Conservation (phyloP, 2,797 vertebrate species). For the Scleropages formosus region DNA sequence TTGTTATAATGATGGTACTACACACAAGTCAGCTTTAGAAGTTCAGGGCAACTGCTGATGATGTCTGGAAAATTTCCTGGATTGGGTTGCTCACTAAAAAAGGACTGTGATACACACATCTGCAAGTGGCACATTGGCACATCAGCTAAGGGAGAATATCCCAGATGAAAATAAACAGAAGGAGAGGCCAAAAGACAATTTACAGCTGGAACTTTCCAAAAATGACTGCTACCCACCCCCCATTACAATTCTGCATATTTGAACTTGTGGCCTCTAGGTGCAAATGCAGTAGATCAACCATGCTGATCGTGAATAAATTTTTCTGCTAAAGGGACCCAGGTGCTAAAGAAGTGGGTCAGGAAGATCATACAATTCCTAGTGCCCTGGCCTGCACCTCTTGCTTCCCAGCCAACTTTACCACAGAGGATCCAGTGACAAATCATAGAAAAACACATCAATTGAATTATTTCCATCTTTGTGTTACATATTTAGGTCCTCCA, state of each 20-base stretch:
- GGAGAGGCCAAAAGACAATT: neutral
- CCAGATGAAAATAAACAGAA: neutral
- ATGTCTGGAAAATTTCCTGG: neutral
- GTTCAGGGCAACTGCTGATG: too few relatives aligned
- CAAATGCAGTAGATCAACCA: neutral
- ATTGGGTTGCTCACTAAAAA: neutral
- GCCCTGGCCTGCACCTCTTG: neutral
- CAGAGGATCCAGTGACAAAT: neutral
- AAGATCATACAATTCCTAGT: neutral
- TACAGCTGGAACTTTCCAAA: neutral
- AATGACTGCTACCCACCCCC: neutral
- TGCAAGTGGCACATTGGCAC: neutral
- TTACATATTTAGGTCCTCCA: too few relatives aligned
- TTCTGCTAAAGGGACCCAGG: neutral
- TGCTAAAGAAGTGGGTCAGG: too few relatives aligned
- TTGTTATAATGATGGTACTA: too few relatives aligned
- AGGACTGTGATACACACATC: too few relatives aligned
- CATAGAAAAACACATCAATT: neutral
- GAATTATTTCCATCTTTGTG: neutral
- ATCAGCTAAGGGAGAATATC: too few relatives aligned
- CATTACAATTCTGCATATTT: neutral
- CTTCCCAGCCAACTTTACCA: neutral
- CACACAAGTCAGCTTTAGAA: too few relatives aligned
- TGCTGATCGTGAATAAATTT: slow-evolving; percentile 12
- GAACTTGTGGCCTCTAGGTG: slow-evolving; percentile 1